phyloP scores from a whole-genome alignment of 2,797 vertebrate genomes.

The Gymnothorax reevesii region DNA sequence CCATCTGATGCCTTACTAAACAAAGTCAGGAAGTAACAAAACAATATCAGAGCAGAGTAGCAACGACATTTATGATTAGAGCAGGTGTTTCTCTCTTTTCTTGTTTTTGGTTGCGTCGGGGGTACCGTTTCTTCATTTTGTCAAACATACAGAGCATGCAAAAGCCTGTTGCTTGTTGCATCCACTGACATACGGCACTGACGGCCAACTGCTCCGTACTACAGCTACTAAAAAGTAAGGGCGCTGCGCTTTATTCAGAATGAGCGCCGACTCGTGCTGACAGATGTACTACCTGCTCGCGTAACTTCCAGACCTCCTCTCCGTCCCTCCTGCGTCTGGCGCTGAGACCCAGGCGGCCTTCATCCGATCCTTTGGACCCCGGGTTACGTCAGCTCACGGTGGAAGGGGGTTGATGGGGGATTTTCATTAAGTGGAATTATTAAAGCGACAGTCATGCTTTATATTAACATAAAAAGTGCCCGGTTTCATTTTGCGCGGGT shows the following conservation, averaged over 20 bases:
- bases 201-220: conserved; percentile 26
- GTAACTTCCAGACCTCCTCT: conserved; percentile 30
- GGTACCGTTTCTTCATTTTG: background rate
- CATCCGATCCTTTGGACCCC: conserved; percentile 42
- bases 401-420: conserved; percentile 45
- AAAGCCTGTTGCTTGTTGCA: conserved; percentile 39
- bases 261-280: conserved; percentile 16
- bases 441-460: conserved; percentile 64
- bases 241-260: conserved; percentile 39
- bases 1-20: conserved; percentile 6
- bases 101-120: conserved; percentile 6
- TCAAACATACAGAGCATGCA: conserved; percentile 24
- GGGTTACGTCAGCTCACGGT: conserved; percentile 37
- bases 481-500: background rate
- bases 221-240: conserved; percentile 23
- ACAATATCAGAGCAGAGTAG: background rate
- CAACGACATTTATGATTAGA: background rate
- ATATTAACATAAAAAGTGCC: background rate
- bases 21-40: background rate
- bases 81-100: conserved; percentile 20
- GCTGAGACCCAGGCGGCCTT: conserved; percentile 36
- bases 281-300: conserved; percentile 38
- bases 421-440: conserved; percentile 64
- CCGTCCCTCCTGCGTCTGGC: conserved; percentile 28
- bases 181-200: conserved; percentile 11